Evolutionary conservation across 2,888 invertebrate species (phyloP).

Genomic region (Phyllotreta striolata): DNA sequence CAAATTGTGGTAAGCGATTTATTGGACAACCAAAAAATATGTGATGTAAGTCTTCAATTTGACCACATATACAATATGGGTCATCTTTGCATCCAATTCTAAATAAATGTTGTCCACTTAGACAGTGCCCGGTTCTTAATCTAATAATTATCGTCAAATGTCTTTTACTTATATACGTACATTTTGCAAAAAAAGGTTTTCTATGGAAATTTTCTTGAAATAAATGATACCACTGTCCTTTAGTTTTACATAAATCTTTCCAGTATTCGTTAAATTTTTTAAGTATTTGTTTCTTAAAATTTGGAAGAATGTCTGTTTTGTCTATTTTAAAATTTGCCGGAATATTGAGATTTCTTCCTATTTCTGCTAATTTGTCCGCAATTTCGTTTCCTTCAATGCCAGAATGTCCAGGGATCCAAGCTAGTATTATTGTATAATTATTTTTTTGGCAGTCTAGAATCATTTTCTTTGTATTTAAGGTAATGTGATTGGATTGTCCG

Average conservation of each 20-base stretch:
- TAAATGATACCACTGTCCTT: background rate
- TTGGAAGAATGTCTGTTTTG: background rate
- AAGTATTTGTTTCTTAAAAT: background rate
- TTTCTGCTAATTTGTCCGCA: conserved; percentile 21
- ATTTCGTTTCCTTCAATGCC: conserved; percentile 15
- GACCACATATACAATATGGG: no score
- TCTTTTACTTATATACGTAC: background rate
- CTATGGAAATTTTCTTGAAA: conserved; percentile 5
- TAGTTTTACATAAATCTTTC: background rate
- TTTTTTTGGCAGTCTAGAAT: conserved; percentile 3
- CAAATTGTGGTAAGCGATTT: no score
- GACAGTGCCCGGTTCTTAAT: conserved; percentile 2
- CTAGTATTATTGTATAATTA: conserved; percentile 5
- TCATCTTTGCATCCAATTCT: no score
- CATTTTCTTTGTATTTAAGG: conserved; percentile 1
- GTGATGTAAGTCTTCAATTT: no score
- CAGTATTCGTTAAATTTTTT: background rate
- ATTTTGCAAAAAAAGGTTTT: background rate
- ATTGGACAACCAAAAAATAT: no score
- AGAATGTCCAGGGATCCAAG: conserved; percentile 20
- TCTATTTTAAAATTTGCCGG: conserved; percentile 1
- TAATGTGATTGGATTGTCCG: conserved; percentile 3
- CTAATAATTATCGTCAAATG: background rate
- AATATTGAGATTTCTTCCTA: conserved; percentile 14
- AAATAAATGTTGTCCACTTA: background rate